Percentiles rank a stretch among this genome's conserved stretches.
Conservation (phyloP, 2,113 vertebrate genomes). For the Syrmaticus mikado region DNA sequence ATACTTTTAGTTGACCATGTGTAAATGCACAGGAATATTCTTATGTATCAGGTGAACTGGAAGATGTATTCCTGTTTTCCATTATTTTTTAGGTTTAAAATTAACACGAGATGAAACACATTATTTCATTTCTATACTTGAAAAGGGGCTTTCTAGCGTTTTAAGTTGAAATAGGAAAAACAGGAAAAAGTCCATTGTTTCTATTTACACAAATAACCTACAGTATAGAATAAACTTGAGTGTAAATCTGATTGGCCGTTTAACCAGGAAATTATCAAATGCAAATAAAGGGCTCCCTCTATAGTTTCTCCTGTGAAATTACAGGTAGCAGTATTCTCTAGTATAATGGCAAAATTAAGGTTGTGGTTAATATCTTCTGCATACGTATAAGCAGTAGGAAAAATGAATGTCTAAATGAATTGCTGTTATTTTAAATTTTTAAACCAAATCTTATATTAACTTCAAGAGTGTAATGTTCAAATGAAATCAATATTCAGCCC, state of each 20-base stretch:
- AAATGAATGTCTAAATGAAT: not conserved
- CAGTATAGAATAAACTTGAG: accelerated
- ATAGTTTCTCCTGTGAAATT: not conserved
- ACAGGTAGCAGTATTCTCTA: not conserved
- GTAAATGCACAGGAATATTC: not conserved
- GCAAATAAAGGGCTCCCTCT: conserved; percentile 49
- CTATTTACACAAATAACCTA: not conserved
- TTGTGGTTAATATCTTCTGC: not conserved
- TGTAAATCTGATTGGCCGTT: not conserved
- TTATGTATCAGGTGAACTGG: too few species aligned
- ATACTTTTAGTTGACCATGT: not conserved
- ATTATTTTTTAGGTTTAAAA: not conserved
- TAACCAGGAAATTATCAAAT: not conserved
- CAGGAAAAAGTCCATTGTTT: not conserved
- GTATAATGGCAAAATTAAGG: not conserved
- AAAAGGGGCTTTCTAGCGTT: not conserved
- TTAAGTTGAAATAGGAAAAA: not conserved
- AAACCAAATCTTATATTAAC: not conserved
- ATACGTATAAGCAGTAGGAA: too few species aligned
- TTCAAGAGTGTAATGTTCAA: not conserved
- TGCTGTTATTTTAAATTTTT: not conserved
- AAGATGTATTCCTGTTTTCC: not conserved
- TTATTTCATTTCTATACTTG: not conserved
- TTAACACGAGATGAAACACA: not conserved
- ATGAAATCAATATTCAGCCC: not conserved